Evolutionary conservation across 2,888 invertebrate genomes (phyloP), one percentile per base, ranked within the genome.

Genomic region (Clunio marinus): DNA sequence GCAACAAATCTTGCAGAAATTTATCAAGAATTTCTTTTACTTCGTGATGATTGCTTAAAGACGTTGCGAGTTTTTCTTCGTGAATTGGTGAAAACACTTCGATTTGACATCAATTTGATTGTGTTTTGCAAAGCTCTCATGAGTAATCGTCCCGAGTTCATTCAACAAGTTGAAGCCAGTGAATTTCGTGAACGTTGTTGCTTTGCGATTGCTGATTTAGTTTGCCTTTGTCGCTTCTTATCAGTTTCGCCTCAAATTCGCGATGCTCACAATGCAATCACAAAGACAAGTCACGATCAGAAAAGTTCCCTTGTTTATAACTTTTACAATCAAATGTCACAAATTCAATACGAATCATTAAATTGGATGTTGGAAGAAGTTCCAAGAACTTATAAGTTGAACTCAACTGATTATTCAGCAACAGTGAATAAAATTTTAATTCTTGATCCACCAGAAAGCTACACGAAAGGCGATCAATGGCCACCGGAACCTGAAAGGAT

Each of bases 401-500:
- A 84, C 27, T 80, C 86, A 1, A 82, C 83, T 32, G 93, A 93
- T 73, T 90, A 88, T 74, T 83, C 87, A 72, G 88, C 88, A 73
- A 88, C 88, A 0, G 78, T 93, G 65, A 88, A 91, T 72, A 93
- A 93, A 81, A 83, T 89, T 73, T 82, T 92, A 75, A 82, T 93
- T 71, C 81, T 92, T 71, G 92, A 92, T 72, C 83, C 85, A 69
- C 83, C 86, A 0, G 93, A 93, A 70, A 84, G 87, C 69, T 93
- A 93, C 80, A 88, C 87, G 74, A 91, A 91, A 77, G 81, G 86
- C 70, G 89, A 90, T 78, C 89, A 89, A 77, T 96, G 96, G 93
- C 95, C 95, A 1, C 88, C 92, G 0, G 97, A 98, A 78, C 86
- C 87, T 7, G 96, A 97, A 74, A 83, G 96, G 72, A 85, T 86